phyloP scores from a whole-genome alignment of 2,888 invertebrate species.

The Graphium colonna region DNA sequence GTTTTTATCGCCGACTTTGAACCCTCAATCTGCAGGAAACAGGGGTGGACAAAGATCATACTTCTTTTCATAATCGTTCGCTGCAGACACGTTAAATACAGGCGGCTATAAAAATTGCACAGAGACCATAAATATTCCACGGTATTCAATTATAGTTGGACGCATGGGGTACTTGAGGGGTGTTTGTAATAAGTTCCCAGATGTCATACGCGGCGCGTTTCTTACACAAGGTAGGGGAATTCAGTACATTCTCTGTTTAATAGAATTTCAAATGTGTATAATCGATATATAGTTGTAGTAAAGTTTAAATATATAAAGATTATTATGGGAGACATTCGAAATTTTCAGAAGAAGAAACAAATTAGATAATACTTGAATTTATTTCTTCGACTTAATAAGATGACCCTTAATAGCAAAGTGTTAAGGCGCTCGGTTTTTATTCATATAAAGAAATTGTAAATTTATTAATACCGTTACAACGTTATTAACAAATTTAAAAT shows the following conservation, averaged over 20 bases:
- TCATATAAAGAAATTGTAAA: too few relatives aligned
- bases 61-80: slow-evolving; percentile 63
- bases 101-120: slow-evolving; percentile 69
- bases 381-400: too few relatives aligned
- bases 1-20: slow-evolving; percentile 33
- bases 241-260: neutral
- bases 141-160: slow-evolving; percentile 60
- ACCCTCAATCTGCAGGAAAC: slow-evolving; percentile 29
- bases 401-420: too few relatives aligned
- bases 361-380: too few relatives aligned
- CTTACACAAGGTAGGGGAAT: neutral
- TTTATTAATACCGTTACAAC: too few relatives aligned
- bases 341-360: too few relatives aligned
- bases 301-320: too few relatives aligned
- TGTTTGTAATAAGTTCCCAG: slow-evolving; percentile 25
- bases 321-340: too few relatives aligned
- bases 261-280: neutral
- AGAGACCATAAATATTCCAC: slow-evolving; percentile 66
- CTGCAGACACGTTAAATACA: slow-evolving; percentile 70
- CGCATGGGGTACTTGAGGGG: slow-evolving; percentile 33
- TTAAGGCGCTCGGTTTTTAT: too few relatives aligned
- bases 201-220: slow-evolving; percentile 11
- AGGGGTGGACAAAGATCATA: slow-evolving; percentile 57
- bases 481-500: too few relatives aligned
- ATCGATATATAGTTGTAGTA: too few relatives aligned